A percentile compares a stretch with the other conserved stretches of the same genome.
Evolutionary conservation across 2,797 vertebrate genomes (phyloP).

Genomic region (Microchirus variegatus): DNA sequence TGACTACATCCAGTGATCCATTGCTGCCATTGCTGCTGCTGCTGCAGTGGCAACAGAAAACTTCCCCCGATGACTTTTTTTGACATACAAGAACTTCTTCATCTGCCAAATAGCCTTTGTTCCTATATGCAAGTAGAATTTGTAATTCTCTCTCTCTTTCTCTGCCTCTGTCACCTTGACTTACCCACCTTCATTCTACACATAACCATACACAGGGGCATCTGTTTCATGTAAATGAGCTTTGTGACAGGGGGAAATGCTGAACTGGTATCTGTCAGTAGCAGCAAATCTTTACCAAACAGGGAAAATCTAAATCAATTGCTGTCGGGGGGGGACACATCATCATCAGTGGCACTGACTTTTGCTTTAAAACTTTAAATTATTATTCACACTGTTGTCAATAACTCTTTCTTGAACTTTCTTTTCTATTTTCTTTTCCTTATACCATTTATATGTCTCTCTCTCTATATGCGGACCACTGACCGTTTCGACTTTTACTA

Average conservation of each 20-base stretch:
- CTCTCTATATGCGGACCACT: too few species aligned
- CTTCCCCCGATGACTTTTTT: constrained; percentile 45
- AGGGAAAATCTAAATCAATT: constrained; percentile 54
- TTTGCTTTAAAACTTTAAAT: too few species aligned
- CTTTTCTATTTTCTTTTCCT: too few species aligned
- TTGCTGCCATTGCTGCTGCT: not conserved
- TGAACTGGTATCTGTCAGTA: constrained; percentile 37
- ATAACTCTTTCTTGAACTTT: too few species aligned
- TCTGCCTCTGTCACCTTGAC: constrained; percentile 47
- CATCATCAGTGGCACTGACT: too few species aligned
- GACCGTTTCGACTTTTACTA: too few species aligned
- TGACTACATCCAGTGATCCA: constrained; percentile 28
- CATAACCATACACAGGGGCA: constrained; percentile 21
- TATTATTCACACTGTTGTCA: too few species aligned
- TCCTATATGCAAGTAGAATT: constrained; percentile 41
- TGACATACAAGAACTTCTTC: constrained; percentile 47
- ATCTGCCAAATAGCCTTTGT: constrained; percentile 50
- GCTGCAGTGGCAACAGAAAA: constrained; percentile 5
- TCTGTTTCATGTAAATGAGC: constrained; percentile 47
- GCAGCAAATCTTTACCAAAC: constrained; percentile 26
- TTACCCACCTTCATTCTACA: constrained; percentile 29
- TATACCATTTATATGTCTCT: too few species aligned
- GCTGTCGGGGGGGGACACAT: constrained; percentile 3
- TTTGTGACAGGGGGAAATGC: constrained; percentile 24
- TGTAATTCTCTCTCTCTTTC: constrained; percentile 29